Evolutionary conservation across 1,140 invertebrate species (phyloP), one percentile per base, ranked within the genome.

Genomic region (Cardiocondyla obscurior): DNA sequence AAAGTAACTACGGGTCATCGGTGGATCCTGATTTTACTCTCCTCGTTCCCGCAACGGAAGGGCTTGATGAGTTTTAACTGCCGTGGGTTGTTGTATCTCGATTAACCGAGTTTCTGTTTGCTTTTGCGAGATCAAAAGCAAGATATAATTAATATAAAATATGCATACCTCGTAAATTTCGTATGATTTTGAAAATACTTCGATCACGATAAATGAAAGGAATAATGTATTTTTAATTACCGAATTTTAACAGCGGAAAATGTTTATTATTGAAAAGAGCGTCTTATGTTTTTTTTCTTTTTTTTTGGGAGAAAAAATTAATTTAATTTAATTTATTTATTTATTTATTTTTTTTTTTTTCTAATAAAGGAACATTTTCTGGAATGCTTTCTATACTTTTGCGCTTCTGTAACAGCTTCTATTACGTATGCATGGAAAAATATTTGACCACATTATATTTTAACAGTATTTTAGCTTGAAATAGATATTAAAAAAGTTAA

Each of bases 1-100:
- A 77, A 69, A 77, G 73, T 65, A 51, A 65, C 46, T 36, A 22
- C 10, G 44, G n/a, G 55, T 79, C 69, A 79, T 79, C 12, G 46
- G 10, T 12, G 22, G 7, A 19, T 25, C 2, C 33, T 16, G 28
- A 46, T 16, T 49, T 14, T 33, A 6, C 16, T 64, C n/a, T 55
- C 2, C 33, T 14, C 22, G n/a, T n/a, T 46, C 19, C 12, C 14
- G 4, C 12, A 16, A 55, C 16, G 57, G 28, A 55, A 25, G 57
- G 28, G 12, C 22, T 39, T 28, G 28, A 4, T 12, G 14, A 6
- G 3, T 55, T 67, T 39, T 6, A 42, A 16, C 46, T 4, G 19
- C 39, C 10, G 12, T n/a, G 16, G 30, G 39, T 36, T 22, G 0
- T 12, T 4, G 7, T 33, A 28, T 28, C 57, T 39, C 46, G 3